Base-by-base conservation (phyloP, 2,888 invertebrate genomes). In the Agapetus fuscipes region DNA sequence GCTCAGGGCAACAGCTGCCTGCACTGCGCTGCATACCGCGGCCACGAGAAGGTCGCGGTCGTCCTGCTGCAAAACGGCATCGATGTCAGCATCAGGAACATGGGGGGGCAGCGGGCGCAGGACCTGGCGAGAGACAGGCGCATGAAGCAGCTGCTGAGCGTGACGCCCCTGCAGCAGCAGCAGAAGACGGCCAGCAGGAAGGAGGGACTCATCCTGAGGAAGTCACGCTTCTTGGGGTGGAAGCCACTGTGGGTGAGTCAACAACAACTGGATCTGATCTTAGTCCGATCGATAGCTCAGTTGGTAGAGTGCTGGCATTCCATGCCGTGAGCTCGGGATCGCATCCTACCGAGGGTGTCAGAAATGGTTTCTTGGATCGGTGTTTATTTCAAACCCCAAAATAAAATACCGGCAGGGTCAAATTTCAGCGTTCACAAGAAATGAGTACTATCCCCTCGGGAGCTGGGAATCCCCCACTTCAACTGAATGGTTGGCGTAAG, bases 31-130 rank as follows among this genome's bases (percentile, higher is more conserved):
- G 73, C 80, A 1, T 77, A 78, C 53, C 56, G 79, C 10, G 78
- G 78, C 0, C 78, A 78, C 52, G 72, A 76, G 30, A 66, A 76
- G 37, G 66, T 74, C 5, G 80, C 78, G 0, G 74, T 80, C 3
- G 54, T 77, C 3, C 57, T 81, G 4, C 58, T 81, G 30, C 79
- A 81, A 57, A 76, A 78, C 53, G 80, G 80, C 3, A 71, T 79
- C 3, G 74, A 79, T 51, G 72, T 77, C 15, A 66, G 69, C 1
- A 60, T 77, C 5, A 71, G 64, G 48, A 81, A 81, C 53, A 64
- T 67, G 41, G 66, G 71, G 79, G 79, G 78, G 41, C 77, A 78
- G 54, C 56, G 71, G 30, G 78, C 80, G 1, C 61, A 72, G 43
- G 78, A 79, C 49, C 53, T 80, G 50, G 74, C 80, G 0, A 64